Evolutionary conservation across 2,888 invertebrate genomes (phyloP).

Genomic region (Lithophane socia): DNA sequence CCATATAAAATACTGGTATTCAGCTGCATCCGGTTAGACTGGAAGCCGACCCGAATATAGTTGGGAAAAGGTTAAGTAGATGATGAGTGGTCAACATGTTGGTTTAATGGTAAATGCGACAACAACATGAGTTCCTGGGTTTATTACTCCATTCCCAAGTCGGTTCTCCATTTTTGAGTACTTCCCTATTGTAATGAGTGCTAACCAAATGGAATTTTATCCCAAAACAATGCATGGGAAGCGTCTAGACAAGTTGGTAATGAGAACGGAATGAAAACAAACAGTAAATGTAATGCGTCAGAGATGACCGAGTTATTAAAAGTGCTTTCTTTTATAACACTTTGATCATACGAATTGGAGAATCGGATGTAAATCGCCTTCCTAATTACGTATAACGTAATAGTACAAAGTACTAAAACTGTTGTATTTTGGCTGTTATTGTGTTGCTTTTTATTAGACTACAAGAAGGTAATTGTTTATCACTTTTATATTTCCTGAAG

Average conservation of each 20-base stretch:
- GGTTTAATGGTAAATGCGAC: too few species aligned
- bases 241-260: conserved; percentile 4
- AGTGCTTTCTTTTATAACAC: conserved; percentile 35
- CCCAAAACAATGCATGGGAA: conserved; percentile 29
- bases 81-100: too few species aligned
- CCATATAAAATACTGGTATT: too few species aligned
- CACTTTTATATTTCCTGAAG: too few species aligned
- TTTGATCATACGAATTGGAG: conserved; percentile 2
- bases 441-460: neutral
- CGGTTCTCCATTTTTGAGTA: too few species aligned
- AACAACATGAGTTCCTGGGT: too few species aligned
- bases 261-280: conserved; percentile 35
- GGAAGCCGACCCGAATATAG: too few species aligned
- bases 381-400: conserved; percentile 22
- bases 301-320: conserved; percentile 36
- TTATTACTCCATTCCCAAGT: too few species aligned
- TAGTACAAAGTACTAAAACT: neutral
- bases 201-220: conserved; percentile 3
- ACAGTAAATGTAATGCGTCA: conserved; percentile 41
- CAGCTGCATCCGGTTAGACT: too few species aligned
- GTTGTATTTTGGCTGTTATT: neutral
- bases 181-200: neutral
- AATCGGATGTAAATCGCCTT: conserved; percentile 11
- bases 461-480: too few species aligned
- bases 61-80: too few species aligned